These are phyloP conservation scores for Urocyon cinereoargenteus DNA, from an alignment of 2,797 vertebrate species.

Conservation along the genomic window DNA sequence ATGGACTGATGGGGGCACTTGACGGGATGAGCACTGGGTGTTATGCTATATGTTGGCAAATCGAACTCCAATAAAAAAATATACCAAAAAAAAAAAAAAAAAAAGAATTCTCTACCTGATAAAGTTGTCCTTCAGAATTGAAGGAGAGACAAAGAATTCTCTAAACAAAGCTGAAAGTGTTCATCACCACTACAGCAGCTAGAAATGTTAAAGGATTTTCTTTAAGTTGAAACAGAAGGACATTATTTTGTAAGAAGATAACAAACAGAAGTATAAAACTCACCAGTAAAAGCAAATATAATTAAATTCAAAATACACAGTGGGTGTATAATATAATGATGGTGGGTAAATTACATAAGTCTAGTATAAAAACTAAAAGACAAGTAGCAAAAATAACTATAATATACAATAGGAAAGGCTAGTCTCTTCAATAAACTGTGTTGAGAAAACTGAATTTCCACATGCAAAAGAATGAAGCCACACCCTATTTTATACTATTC, in stretches of 20 bases:
- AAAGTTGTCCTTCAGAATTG: background rate
- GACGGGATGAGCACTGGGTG: too few species aligned
- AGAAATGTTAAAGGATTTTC: background rate
- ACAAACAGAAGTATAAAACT: background rate
- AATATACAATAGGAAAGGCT: background rate
- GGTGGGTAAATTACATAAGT: background rate
- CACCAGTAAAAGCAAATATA: background rate
- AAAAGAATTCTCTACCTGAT: background rate
- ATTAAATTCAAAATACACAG: background rate
- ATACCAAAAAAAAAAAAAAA: too few species aligned
- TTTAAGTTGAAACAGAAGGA: background rate
- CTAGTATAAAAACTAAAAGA: background rate
- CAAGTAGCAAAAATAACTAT: background rate
- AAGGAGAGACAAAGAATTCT: background rate
- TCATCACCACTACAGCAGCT: background rate
- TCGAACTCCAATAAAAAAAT: too few species aligned
- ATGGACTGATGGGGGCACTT: too few species aligned
- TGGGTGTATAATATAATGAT: too few species aligned
- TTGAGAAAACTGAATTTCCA: background rate
- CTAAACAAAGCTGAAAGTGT: background rate
- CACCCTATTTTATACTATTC: background rate
- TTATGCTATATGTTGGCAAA: too few species aligned
- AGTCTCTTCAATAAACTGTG: background rate
- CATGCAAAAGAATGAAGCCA: background rate
- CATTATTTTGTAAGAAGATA: background rate